Conservation (phyloP, 1,140 invertebrate species). For the Ruditapes philippinarum region DNA sequence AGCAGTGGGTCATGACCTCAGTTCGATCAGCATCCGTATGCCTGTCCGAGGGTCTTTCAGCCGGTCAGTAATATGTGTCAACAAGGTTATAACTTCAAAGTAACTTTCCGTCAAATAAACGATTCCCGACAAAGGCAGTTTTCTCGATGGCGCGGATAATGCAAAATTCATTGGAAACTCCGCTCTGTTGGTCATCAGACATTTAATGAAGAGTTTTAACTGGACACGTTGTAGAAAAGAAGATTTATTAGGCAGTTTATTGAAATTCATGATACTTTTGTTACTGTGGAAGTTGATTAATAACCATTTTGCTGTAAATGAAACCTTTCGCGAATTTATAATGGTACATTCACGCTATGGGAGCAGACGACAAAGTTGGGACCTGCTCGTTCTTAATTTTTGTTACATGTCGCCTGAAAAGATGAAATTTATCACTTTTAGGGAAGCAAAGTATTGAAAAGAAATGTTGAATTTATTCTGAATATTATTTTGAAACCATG, state of each 20-base stretch:
- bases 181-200: conserved; percentile 12
- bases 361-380: no score
- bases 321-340: background rate
- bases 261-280: conserved; percentile 39
- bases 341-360: background rate
- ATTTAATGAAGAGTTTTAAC: conserved; percentile 17
- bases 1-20: background rate
- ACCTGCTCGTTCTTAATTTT: no score
- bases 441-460: no score
- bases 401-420: no score
- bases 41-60: conserved; percentile 15
- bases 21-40: background rate
- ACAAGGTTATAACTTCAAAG: conserved; percentile 42
- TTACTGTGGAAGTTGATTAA: conserved; percentile 24
- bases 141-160: conserved; percentile 17
- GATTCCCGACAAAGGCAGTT: conserved; percentile 4
- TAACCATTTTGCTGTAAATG: conserved; percentile 44
- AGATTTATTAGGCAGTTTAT: conserved; percentile 48
- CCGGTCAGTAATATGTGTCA: conserved; percentile 28
- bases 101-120: background rate
- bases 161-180: conserved; percentile 34
- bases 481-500: no score
- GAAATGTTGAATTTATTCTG: no score
- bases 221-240: conserved; percentile 22
- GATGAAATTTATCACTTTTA: no score